Evolutionary conservation across 2,797 vertebrate species (phyloP).

Genomic region (Clamator glandarius): DNA sequence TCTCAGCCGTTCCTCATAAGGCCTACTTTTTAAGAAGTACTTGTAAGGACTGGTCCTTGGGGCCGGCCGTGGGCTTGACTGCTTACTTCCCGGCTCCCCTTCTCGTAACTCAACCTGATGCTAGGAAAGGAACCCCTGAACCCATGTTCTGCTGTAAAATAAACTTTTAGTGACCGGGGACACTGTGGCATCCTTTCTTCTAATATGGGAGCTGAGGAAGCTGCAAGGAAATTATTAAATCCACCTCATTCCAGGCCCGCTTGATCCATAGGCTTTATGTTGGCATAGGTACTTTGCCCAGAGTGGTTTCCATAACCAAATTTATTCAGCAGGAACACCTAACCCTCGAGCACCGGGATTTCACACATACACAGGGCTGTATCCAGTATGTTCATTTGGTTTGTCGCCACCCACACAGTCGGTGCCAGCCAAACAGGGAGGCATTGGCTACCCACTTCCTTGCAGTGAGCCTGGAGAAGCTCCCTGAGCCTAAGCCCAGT

Average conservation of each 20-base stretch:
- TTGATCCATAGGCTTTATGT: accelerated
- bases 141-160: neutral
- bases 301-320: neutral
- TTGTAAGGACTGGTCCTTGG: too few relatives aligned
- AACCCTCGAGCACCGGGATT: accelerated
- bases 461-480: neutral
- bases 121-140: too few relatives aligned
- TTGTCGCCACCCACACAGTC: accelerated
- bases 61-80: neutral
- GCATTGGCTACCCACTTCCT: accelerated
- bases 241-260: accelerated
- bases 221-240: neutral
- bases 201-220: neutral
- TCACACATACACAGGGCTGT: accelerated
- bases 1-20: too few relatives aligned
- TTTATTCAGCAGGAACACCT: accelerated
- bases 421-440: neutral
- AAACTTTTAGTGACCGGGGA: neutral
- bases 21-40: too few relatives aligned
- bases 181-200: neutral
- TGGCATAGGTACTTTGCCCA: accelerated
- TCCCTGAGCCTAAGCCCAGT: accelerated
- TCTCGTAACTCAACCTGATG: accelerated
- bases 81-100: neutral
- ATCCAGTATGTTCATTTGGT: accelerated